Conservation (phyloP, 2,888 invertebrate genomes). For the Caenorhabditis angaria region DNA sequence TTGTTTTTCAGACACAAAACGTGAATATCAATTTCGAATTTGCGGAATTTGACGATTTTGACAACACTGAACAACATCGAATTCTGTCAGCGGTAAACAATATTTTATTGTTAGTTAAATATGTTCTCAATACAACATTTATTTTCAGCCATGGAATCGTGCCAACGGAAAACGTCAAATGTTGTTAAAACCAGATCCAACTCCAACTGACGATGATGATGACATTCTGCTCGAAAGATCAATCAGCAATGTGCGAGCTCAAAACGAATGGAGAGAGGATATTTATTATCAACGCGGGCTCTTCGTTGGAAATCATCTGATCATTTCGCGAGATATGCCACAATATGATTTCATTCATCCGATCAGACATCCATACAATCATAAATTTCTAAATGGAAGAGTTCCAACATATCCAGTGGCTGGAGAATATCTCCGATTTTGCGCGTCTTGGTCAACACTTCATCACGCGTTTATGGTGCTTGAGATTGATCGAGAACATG, state of each 20-base stretch:
- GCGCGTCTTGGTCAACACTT: constrained; percentile 26
- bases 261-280: constrained; percentile 29
- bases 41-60: constrained; percentile 12
- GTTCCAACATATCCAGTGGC: constrained; percentile 13
- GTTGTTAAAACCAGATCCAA: not conserved
- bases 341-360: constrained; percentile 41
- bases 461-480: constrained; percentile 21
- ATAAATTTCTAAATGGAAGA: not conserved
- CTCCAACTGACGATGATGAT: constrained; percentile 17
- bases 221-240: constrained; percentile 14
- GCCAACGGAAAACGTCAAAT: not conserved
- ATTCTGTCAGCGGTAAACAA: constrained; percentile 21
- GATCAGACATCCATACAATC: constrained; percentile 7
- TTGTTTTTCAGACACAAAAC: not conserved
- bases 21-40: constrained; percentile 11
- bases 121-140: not conserved
- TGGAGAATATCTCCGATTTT: constrained; percentile 27
- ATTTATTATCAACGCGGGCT: constrained; percentile 24
- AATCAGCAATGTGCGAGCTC: not conserved
- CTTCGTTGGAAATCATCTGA: constrained; percentile 28
- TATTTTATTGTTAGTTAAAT: not conserved
- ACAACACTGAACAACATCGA: constrained; percentile 12
- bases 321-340: constrained; percentile 25
- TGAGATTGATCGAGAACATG: constrained; percentile 9
- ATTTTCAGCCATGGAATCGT: constrained; percentile 33